phyloP scores from a whole-genome alignment of 2,113 vertebrate species.

The Phycodurus eques region DNA sequence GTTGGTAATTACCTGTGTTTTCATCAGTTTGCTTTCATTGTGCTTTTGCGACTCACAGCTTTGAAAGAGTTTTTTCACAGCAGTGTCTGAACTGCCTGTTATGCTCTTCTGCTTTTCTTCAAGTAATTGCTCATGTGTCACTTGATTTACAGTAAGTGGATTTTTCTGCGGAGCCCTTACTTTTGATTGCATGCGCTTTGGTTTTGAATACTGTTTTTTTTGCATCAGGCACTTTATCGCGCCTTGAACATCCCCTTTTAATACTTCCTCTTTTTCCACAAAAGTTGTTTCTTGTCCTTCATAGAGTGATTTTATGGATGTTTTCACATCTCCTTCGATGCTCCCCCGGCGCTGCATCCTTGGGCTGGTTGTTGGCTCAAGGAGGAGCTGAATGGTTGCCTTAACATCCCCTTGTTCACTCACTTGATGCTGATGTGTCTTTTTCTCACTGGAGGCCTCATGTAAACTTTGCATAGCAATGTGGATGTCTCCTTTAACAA shows the following conservation, averaged over 20 bases:
- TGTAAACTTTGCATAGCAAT: conserved; percentile 61
- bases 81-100: conserved; percentile 47
- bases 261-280: conserved; percentile 69
- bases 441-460: conserved; percentile 73
- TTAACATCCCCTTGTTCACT: conserved; percentile 71
- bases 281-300: conserved; percentile 64
- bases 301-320: conserved; percentile 68
- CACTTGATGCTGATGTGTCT: conserved; percentile 68
- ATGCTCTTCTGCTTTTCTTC: conserved; percentile 52
- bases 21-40: conserved; percentile 59
- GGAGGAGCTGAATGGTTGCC: conserved; percentile 70
- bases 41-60: conserved; percentile 59
- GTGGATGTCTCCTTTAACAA: conserved; percentile 72
- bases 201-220: conserved; percentile 73
- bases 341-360: conserved; percentile 59
- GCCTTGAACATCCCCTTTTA: conserved; percentile 74
- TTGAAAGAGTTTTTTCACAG: conserved; percentile 70
- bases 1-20: conserved; percentile 64
- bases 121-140: conserved; percentile 46
- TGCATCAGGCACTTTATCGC: conserved; percentile 75
- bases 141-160: conserved; percentile 58
- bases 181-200: conserved; percentile 68
- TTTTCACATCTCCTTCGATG: conserved; percentile 68
- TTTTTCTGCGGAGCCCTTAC: conserved; percentile 66
- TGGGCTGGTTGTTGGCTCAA: conserved; percentile 69